phyloP scores from a whole-genome alignment of 2,797 vertebrate species.

The Acanthiza pusilla region DNA sequence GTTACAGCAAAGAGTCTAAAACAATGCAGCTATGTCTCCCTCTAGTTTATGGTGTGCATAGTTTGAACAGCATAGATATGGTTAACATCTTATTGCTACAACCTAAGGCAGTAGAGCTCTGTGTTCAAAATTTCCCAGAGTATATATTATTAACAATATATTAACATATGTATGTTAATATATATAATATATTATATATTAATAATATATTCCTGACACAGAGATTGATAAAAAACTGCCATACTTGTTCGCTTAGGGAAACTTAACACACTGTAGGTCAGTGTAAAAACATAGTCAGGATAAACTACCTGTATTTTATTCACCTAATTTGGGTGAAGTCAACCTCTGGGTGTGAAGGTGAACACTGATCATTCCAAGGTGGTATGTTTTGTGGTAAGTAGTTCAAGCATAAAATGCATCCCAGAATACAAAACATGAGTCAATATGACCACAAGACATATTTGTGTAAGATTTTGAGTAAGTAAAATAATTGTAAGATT shows the following conservation, averaged over 20 bases:
- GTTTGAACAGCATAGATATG: background rate
- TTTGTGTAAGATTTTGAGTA: background rate
- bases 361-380: rapidly evolving
- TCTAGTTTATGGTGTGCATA: background rate
- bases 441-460: rapidly evolving
- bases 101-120: background rate
- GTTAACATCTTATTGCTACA: background rate
- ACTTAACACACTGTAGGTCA: background rate
- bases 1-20: background rate
- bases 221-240: background rate
- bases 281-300: background rate
- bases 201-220: background rate
- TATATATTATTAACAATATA: background rate
- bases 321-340: background rate
- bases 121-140: background rate
- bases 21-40: background rate
- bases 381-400: background rate
- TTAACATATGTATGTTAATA: background rate
- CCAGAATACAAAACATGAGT: background rate
- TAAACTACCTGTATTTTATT: background rate
- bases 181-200: background rate
- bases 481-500: background rate
- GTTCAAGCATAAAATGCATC: background rate
- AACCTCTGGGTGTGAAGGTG: background rate
- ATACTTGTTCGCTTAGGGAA: background rate